These are phyloP conservation scores for Leptothorax acervorum DNA, from an alignment of 2,888 invertebrate species.

Conservation along the genomic window DNA sequence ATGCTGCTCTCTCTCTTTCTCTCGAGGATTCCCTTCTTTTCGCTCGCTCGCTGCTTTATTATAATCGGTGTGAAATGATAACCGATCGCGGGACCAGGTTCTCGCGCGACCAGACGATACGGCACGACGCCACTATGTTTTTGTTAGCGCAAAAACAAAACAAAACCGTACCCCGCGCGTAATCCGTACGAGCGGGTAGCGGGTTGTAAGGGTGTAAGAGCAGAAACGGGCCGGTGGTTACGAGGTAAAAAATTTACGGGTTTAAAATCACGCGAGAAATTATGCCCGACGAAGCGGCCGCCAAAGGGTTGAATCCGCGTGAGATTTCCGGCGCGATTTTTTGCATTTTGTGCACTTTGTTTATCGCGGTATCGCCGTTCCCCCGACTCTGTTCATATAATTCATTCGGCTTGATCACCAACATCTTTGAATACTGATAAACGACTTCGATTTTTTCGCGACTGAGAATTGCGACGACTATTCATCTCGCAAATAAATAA, in stretches of 20 bases:
- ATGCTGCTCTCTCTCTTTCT: conserved; percentile 13
- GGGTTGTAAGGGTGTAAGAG: conserved; percentile 56
- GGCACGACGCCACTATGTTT: conserved; percentile 74
- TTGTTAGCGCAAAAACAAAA: conserved; percentile 80
- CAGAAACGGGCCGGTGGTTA: conserved; percentile 68
- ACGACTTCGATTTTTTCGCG: background rate
- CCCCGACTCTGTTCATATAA: background rate
- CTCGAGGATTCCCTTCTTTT: conserved; percentile 21
- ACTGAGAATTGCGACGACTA: background rate
- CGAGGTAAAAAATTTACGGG: conserved; percentile 85
- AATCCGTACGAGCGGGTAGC: conserved; percentile 48
- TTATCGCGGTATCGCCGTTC: conserved; percentile 35
- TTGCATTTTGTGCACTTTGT: conserved; percentile 31
- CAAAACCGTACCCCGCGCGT: conserved; percentile 60
- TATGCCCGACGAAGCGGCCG: conserved; percentile 72
- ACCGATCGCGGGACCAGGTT: conserved; percentile 80
- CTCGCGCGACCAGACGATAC: conserved; percentile 69
- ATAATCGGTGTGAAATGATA: conserved; percentile 86
- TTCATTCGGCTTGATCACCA: conserved; percentile 22
- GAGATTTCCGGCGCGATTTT: conserved; percentile 25
- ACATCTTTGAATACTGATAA: conserved; percentile 11
- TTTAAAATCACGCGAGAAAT: conserved; percentile 86
- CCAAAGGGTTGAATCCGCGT: conserved; percentile 44
- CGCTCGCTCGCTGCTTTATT: conserved; percentile 76
- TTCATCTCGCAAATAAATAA: background rate